These are phyloP conservation scores for Halichondria panicea DNA, from an alignment of 37 sponge, comb jelly and placozoan genomes.

Conservation along the genomic window DNA sequence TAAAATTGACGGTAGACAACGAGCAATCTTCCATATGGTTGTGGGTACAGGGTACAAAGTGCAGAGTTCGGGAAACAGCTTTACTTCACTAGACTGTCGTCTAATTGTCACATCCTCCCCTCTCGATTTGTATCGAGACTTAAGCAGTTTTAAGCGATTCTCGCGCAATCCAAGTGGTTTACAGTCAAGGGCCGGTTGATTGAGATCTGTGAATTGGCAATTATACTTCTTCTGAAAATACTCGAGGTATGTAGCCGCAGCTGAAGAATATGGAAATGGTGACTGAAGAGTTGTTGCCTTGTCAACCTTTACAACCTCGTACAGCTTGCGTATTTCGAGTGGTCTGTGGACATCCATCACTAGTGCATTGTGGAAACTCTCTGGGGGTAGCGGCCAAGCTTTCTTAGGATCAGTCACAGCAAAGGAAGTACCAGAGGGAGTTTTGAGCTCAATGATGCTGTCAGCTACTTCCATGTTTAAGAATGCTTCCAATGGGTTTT, in stretches of 20 bases:
- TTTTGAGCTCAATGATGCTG: not conserved
- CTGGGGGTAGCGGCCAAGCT: conserved; percentile 28
- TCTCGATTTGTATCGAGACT: conserved; percentile 52
- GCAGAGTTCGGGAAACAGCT: conserved; percentile 68
- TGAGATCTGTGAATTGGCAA: conserved; percentile 9
- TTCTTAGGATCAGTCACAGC: not conserved
- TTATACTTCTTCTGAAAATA: conserved; percentile 62
- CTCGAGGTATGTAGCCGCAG: conserved; percentile 29
- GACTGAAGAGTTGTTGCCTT: conserved; percentile 15
- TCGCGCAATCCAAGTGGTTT: conserved; percentile 8
- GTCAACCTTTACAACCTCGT: conserved; percentile 35
- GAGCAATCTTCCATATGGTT: conserved; percentile 46
- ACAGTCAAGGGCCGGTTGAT: conserved; percentile 63
- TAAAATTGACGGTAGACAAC: conserved; percentile 85
- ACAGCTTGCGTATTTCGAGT: not conserved
- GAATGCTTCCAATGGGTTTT: conserved; percentile 21
- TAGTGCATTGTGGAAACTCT: conserved; percentile 15
- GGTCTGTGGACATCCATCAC: conserved; percentile 1
- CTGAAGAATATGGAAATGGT: not conserved
- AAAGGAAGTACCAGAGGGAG: not conserved
- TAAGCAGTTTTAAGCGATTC: conserved; percentile 41
- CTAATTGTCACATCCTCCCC: conserved; percentile 35
- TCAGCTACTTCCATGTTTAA: conserved; percentile 21
- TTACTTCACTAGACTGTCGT: not conserved
- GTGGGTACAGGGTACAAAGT: conserved; percentile 57